Percentiles rank a stretch among this genome's conserved stretches.
These are phyloP conservation scores for Cladorhizidae sp. DNA, from an alignment of 37 sponge, comb jelly and placozoan species.

Conservation along the genomic window DNA sequence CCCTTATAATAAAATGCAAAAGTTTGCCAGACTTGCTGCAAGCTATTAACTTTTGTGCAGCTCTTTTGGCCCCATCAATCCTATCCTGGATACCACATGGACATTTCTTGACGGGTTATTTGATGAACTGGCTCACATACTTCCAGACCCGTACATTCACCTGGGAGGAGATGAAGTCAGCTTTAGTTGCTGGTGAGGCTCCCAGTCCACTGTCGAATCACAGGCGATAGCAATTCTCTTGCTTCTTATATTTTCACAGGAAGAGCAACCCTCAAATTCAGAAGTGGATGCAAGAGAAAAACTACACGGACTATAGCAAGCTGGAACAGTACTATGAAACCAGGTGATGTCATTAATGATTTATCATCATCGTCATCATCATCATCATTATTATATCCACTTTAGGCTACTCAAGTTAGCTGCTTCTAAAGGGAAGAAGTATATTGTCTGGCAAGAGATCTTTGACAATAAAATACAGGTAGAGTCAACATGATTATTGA, in stretches of 20 bases:
- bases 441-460: conserved; percentile 97
- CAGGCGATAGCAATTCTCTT: neutral
- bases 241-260: conserved; percentile 27
- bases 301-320: conserved; percentile 71
- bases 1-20: neutral
- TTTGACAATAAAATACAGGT: conserved; percentile 90
- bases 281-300: conserved; percentile 72
- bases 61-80: conserved; percentile 92
- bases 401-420: conserved; percentile 75
- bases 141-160: conserved; percentile 86
- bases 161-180: conserved; percentile 96
- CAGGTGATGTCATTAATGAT: conserved; percentile 41
- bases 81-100: conserved; percentile 71
- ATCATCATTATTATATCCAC: neutral
- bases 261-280: conserved; percentile 76
- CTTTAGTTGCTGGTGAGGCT: conserved; percentile 72
- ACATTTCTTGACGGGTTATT: conserved; percentile 71
- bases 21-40: no score
- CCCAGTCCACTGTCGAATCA: neutral
- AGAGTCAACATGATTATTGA: no score
- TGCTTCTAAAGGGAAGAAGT: conserved; percentile 66
- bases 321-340: conserved; percentile 92
- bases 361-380: neutral
- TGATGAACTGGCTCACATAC: conserved; percentile 70
- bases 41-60: neutral